A percentile compares a stretch with the other conserved stretches of the same genome.
phyloP scores from a whole-genome alignment of 1,140 invertebrate species.

The Drosophila jambulina region DNA sequence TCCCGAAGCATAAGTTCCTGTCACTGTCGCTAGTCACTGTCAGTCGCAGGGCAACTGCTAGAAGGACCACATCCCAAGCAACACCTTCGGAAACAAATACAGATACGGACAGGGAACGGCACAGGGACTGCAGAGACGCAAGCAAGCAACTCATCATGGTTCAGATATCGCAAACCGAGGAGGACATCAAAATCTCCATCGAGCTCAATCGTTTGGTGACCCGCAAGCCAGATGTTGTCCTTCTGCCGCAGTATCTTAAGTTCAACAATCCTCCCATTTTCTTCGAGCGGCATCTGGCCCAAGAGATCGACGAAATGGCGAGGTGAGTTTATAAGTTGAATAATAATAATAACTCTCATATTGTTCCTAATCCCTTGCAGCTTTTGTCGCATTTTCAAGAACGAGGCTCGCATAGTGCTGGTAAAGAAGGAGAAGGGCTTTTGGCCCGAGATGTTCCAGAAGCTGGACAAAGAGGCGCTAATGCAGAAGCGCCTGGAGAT shows the following conservation, averaged over 20 bases:
- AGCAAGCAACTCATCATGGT: conserved; percentile 69
- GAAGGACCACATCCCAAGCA: conserved; percentile 24
- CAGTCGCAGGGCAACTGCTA: conserved; percentile 25
- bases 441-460: conserved; percentile 80
- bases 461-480: conserved; percentile 69
- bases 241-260: conserved; percentile 76
- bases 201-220: conserved; percentile 79
- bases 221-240: conserved; percentile 79
- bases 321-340: conserved; percentile 11
- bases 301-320: conserved; percentile 79
- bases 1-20: conserved; percentile 29
- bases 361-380: conserved; percentile 12
- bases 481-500: conserved; percentile 76
- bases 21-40: conserved; percentile 12
- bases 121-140: not conserved
- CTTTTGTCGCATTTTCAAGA: conserved; percentile 82
- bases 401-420: conserved; percentile 80
- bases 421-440: conserved; percentile 77
- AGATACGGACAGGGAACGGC: conserved; percentile 14
- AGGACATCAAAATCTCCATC: conserved; percentile 83
- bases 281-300: conserved; percentile 74
- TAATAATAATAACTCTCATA: not conserved
- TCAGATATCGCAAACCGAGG: conserved; percentile 80
- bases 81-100: conserved; percentile 12
- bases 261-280: conserved; percentile 84